Conservation (phyloP, 2,888 invertebrate species). For the Polyploca ridens region DNA sequence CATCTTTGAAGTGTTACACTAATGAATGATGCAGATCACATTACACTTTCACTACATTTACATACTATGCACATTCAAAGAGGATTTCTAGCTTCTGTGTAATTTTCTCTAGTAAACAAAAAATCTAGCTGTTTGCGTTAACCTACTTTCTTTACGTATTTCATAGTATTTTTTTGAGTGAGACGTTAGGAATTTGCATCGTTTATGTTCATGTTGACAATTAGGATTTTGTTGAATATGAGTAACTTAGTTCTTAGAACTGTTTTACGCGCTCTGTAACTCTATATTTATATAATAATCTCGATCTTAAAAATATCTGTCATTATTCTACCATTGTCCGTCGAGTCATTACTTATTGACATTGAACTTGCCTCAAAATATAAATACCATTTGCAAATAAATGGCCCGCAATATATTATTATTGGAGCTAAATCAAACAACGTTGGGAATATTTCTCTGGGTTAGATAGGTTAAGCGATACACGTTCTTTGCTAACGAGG, state of each 20-base stretch:
- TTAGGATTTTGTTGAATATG: neutral
- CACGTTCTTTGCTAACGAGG: slow-evolving; percentile 55
- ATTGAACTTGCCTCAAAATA: neutral
- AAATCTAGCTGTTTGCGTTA: neutral
- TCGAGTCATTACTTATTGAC: neutral
- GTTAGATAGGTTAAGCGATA: slow-evolving; percentile 61
- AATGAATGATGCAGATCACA: slow-evolving; percentile 11
- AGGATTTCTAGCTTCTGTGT: slow-evolving; percentile 8
- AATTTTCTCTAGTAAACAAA: slow-evolving; percentile 9
- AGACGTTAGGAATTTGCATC: neutral
- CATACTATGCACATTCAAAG: slow-evolving; percentile 8
- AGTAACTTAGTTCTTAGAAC: too few relatives aligned
- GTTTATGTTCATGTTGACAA: neutral
- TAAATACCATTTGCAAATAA: slow-evolving; percentile 2
- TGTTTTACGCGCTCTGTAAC: too few relatives aligned
- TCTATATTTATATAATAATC: too few relatives aligned
- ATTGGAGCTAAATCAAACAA: slow-evolving; percentile 16
- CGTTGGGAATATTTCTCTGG: slow-evolving; percentile 28
- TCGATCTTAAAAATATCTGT: neutral
- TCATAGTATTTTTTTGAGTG: neutral
- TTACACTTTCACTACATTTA: slow-evolving; percentile 12
- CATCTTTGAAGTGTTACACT: slow-evolving; percentile 8
- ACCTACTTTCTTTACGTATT: slow-evolving; percentile 9
- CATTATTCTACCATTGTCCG: neutral
- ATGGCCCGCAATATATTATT: slow-evolving; percentile 10